Percentiles rank a stretch among this genome's conserved stretches.
Conservation (phyloP, 2,888 invertebrate species). For the Sinhomidia bicolor region DNA sequence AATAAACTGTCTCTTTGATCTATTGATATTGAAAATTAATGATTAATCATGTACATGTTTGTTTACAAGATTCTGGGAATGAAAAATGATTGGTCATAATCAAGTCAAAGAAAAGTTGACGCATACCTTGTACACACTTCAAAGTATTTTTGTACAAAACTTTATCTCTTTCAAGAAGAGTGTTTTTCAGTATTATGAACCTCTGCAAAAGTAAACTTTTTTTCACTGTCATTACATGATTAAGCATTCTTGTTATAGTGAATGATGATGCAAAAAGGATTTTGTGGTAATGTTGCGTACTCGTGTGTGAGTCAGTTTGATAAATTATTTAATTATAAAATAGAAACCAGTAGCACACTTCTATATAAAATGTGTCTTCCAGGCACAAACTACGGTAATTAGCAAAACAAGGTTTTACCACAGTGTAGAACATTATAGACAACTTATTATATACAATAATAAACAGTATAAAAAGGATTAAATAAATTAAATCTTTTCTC, state of each 20-base stretch:
- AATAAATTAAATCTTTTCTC: not conserved
- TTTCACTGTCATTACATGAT: not conserved
- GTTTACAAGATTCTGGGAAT: not conserved
- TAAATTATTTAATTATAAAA: not conserved
- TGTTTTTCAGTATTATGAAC: too few relatives aligned
- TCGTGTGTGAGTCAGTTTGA: not conserved
- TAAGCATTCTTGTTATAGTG: not conserved
- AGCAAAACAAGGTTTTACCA: not conserved
- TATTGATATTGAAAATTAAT: not conserved
- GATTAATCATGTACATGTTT: slow-evolving; percentile 17
- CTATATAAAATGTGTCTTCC: not conserved
- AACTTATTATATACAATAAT: too few relatives aligned
- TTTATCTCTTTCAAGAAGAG: not conserved
- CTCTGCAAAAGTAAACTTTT: not conserved
- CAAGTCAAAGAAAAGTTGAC: not conserved
- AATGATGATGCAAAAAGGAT: too few relatives aligned
- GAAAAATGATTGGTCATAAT: not conserved
- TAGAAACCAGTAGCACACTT: too few relatives aligned
- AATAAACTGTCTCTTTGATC: too few relatives aligned
- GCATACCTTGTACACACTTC: too few relatives aligned
- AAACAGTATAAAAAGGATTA: not conserved
- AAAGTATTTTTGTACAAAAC: too few relatives aligned
- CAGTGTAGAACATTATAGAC: not conserved
- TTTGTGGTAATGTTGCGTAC: too few relatives aligned
- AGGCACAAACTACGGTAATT: not conserved